Evolutionary conservation across 2,888 invertebrate species (phyloP).

Genomic region (Cryptus viduatorius): DNA sequence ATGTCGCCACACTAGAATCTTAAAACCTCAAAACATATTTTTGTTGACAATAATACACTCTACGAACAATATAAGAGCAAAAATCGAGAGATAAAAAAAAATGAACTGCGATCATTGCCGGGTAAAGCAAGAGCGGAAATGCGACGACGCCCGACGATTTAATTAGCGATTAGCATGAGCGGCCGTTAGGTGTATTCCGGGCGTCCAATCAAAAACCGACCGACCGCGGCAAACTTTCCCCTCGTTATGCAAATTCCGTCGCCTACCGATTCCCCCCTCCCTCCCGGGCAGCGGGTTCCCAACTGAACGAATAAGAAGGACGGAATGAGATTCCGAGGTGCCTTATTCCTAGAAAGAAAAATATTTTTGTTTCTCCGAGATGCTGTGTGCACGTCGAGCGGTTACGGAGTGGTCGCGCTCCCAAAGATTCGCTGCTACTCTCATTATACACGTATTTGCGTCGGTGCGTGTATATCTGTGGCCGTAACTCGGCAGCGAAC

Average conservation of each 20-base stretch:
- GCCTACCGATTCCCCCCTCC: slow-evolving; percentile 22
- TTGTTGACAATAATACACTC: neutral
- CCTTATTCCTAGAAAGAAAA: slow-evolving; percentile 77
- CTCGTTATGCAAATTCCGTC: slow-evolving; percentile 66
- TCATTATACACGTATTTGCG: slow-evolving; percentile 1
- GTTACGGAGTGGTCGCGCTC: slow-evolving; percentile 37
- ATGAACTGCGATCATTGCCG: neutral
- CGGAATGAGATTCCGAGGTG: slow-evolving; percentile 57
- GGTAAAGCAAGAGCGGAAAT: slow-evolving; percentile 39
- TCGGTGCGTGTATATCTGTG: slow-evolving; percentile 8
- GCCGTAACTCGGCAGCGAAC: slow-evolving; percentile 61
- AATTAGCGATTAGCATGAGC: slow-evolving; percentile 64
- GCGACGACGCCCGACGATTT: slow-evolving; percentile 49
- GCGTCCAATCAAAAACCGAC: slow-evolving; percentile 64
- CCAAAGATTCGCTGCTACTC: slow-evolving; percentile 32
- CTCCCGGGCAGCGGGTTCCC: neutral
- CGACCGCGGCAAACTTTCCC: slow-evolving; percentile 58
- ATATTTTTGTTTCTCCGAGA: slow-evolving; percentile 80
- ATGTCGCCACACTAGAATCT: too few relatives aligned
- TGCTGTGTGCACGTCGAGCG: slow-evolving; percentile 12
- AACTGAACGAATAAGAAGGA: slow-evolving; percentile 15
- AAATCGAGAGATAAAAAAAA: slow-evolving; percentile 3
- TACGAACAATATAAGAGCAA: neutral
- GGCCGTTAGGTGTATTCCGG: slow-evolving; percentile 69
- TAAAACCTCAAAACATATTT: neutral